Evolutionary conservation across 1,140 invertebrate genomes (phyloP), one percentile per base, ranked within the genome.

Genomic region (Drosophila pseudoananassae): DNA sequence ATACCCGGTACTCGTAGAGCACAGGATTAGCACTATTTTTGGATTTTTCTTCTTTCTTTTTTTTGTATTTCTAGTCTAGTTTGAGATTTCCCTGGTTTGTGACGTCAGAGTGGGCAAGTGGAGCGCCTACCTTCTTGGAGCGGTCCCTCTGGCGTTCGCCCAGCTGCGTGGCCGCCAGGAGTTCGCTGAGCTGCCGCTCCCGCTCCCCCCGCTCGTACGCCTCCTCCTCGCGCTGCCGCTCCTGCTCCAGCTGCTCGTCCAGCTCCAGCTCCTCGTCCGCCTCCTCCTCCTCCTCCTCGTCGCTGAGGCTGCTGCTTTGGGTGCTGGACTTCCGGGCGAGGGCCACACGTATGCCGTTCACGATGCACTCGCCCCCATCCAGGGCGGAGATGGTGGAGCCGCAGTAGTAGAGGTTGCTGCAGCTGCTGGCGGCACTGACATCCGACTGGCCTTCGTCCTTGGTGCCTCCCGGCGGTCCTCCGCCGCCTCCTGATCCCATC

Each of bases 231-330:
- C 31, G 33, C 36, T 47, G 31, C 33, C 17, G 17, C 8, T 73
- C 59, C 25, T 27, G 25, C 17, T 79, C 56, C 15, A 10, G 40
- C 9, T 17, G 20, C 43, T 43, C 31, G 2, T 50, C 46, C n/a
- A 31, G 40, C 3, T 74, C 74, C 31, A 60, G 56, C 9, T 53
- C 64, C 7, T 60, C 60, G 0, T 45, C 53, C 0, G 47, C 46
- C 8, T 71, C 80, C 0, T 79, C 76, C 15, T 87, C 85, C 23
- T 96, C 95, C 40, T 95, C 95, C 36, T 94, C 95, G 40, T 94
- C 95, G 78, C 95, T 96, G 40, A 94, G 94, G 77, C 95, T 96
- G 95, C 95, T 85, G 64, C 81, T 73, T 23, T 87, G 74, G 38
- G 71, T 75, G 74, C 94, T 93, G 4, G 94, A 95, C 80, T 95